These are phyloP conservation scores for Apantesis nais DNA, from an alignment of 2,888 invertebrate genomes.

Conservation along the genomic window DNA sequence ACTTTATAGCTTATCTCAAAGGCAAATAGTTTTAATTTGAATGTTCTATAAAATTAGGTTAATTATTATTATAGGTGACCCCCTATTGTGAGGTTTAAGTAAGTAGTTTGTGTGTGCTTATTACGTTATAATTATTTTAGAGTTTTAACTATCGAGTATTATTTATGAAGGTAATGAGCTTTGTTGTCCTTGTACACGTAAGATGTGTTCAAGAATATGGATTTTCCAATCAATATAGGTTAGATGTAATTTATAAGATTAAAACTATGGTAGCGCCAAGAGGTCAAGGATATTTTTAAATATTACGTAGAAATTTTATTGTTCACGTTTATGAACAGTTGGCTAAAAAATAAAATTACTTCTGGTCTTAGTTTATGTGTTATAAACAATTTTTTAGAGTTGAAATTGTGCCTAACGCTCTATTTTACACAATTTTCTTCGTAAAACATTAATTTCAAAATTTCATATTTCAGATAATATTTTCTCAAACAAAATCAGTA, in stretches of 20 bases:
- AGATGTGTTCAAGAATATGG: not conserved
- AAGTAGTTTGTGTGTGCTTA: not conserved
- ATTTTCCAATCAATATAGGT: not conserved
- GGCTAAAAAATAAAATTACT: not conserved
- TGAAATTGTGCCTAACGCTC: too few relatives aligned
- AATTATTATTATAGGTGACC: conserved; percentile 43
- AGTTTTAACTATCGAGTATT: conserved; percentile 1
- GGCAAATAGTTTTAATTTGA: conserved; percentile 42
- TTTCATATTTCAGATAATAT: too few relatives aligned
- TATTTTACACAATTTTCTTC: too few relatives aligned
- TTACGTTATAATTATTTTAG: not conserved
- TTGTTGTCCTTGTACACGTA: not conserved
- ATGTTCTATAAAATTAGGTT: conserved; percentile 36
- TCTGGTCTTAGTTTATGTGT: too few relatives aligned
- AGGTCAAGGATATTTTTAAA: not conserved
- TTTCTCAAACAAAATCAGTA: too few relatives aligned
- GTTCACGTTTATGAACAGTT: too few relatives aligned
- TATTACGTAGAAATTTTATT: too few relatives aligned
- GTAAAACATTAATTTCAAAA: too few relatives aligned
- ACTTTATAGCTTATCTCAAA: conserved; percentile 43
- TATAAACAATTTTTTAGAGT: too few relatives aligned
- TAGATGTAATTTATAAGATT: not conserved
- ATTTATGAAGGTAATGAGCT: not conserved
- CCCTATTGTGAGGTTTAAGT: conserved; percentile 30
- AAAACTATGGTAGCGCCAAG: not conserved